phyloP scores from a whole-genome alignment of 2,888 invertebrate genomes.

The Branchinecta sandiegonensis region DNA sequence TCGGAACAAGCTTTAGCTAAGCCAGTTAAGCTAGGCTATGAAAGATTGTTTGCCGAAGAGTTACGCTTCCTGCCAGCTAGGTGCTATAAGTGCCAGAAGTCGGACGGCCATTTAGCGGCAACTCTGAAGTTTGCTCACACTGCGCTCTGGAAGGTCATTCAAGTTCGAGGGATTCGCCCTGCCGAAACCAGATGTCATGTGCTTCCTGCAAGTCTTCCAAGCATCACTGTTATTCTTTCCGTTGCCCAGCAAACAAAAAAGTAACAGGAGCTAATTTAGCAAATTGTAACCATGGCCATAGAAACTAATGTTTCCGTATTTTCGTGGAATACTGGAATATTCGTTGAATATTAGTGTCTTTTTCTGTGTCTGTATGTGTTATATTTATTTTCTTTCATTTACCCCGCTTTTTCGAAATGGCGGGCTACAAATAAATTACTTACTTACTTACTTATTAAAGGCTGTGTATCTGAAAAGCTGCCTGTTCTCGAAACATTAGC shows the following conservation, averaged over 20 bases:
- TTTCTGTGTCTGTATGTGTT: no score
- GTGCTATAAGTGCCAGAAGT: background rate
- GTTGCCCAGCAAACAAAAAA: background rate
- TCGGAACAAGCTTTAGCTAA: background rate
- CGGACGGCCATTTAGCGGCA: constrained; percentile 1
- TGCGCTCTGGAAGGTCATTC: background rate
- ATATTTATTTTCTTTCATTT: no score
- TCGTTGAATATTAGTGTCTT: no score
- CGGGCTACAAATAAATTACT: no score
- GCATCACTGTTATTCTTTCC: background rate
- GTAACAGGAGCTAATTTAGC: background rate
- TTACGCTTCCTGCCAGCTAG: background rate
- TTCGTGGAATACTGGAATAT: background rate
- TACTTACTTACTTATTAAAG: no score
- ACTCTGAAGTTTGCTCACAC: background rate
- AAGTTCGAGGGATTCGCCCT: background rate
- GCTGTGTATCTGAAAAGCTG: no score
- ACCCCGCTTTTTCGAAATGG: no score
- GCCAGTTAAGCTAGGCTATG: background rate
- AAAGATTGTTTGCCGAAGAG: background rate
- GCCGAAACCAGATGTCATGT: background rate
- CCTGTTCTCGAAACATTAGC: background rate
- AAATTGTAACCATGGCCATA: background rate
- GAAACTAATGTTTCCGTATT: background rate
- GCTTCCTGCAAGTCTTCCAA: background rate